Evolutionary conservation across 2,797 vertebrate genomes (phyloP), one percentile per base, ranked within the genome.

Genomic region (Peromyscus melanophrys): DNA sequence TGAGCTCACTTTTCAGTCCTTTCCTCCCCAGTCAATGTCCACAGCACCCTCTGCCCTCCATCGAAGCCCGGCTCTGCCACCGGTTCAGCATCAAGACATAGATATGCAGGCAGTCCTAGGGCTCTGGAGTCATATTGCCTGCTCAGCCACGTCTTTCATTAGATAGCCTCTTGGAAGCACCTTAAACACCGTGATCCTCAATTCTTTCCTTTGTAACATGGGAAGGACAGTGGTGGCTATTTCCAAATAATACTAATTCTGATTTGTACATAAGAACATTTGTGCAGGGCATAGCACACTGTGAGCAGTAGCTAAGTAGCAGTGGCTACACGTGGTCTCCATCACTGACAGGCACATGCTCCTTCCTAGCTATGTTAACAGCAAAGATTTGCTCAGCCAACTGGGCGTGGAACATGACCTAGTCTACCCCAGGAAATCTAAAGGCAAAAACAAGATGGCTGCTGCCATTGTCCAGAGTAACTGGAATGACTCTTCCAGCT

Each of bases 31-130:
- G 19, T 0, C 59, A 13, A 11, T 29, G 17, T 27, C 65, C 31
- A 1, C 1, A 27, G 49, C 6, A 1, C 23, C 21, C 40, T 63
- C 27, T 21, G 23, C 14, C 11, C 3, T 21, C 0, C 3, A 31
- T 21, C 9, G 37, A 67, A 59, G 12, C 6, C 14, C 16, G n/a
- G 61, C 25, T 76, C 73, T 49, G 52, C 13, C 40, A 14, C 17
- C 14, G 34, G 59, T 16, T 65, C 37, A 46, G 61, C 0, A 0
- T 37, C 16, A 0, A 4, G 61, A 63, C 12, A 78, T 14, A 23
- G 13, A 5, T 6, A 10, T 40, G n/a, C 29, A 89, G 43, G 11
- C 37, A 89, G n/a, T 6, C 10, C 46, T 4, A 23, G 31, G 46
- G 11, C 12, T 92, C 46, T 43, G 4, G 21, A 92, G 5, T 25